Evolutionary conservation across 2,888 invertebrate species (phyloP).

Genomic region (Prosapia bicincta): DNA sequence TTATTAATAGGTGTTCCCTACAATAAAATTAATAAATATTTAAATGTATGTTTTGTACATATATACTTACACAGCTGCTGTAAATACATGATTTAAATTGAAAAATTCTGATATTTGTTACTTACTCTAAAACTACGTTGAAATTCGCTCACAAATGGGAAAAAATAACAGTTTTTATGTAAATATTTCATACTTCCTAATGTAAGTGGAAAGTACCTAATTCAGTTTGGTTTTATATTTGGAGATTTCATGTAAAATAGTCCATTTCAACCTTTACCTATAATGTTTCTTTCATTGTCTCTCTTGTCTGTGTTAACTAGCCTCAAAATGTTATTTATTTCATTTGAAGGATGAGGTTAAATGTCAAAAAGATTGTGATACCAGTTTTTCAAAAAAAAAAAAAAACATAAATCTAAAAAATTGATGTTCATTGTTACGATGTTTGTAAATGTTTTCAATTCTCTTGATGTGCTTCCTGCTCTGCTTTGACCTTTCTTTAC

Average conservation of each 20-base stretch:
- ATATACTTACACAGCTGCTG: neutral
- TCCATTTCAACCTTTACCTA: conserved; percentile 3
- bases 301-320: conserved; percentile 26
- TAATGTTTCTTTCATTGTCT: conserved; percentile 18
- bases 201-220: neutral
- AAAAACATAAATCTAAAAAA: conserved; percentile 24
- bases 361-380: conserved; percentile 40
- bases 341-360: conserved; percentile 27
- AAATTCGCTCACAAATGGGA: neutral
- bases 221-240: neutral
- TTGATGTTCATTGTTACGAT: conserved; percentile 24
- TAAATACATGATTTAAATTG: neutral
- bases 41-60: neutral
- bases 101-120: neutral
- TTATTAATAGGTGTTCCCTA: neutral
- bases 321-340: conserved; percentile 22
- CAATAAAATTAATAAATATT: neutral
- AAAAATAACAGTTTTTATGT: neutral
- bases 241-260: conserved; percentile 21
- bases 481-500: neutral
- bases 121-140: neutral
- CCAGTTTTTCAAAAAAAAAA: conserved; percentile 36
- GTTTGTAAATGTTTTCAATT: neutral
- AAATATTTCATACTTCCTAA: conserved; percentile 2
- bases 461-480: conserved; percentile 8